phyloP scores from a whole-genome alignment of 2,888 invertebrate genomes.

The Drosophila engyochracea region DNA sequence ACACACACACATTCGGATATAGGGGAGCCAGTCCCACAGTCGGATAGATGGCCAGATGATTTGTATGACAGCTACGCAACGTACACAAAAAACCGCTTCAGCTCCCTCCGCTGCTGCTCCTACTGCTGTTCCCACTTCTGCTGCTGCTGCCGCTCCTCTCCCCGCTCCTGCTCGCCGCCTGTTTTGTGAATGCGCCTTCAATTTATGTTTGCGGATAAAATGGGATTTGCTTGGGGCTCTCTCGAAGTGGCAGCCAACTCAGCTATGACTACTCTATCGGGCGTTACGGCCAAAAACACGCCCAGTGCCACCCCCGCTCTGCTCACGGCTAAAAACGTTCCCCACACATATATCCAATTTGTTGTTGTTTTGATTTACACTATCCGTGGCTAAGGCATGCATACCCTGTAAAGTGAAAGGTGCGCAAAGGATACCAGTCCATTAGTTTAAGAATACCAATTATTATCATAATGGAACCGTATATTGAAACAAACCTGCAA shows the following conservation, averaged over 20 bases:
- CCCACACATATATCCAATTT: conserved; percentile 73
- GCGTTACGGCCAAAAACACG: conserved; percentile 46
- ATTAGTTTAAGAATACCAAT: neutral
- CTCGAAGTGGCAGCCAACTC: conserved; percentile 50
- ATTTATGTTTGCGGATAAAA: conserved; percentile 82
- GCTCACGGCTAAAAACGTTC: conserved; percentile 42
- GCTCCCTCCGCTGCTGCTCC: neutral
- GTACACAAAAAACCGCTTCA: conserved; percentile 31
- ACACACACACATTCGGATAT: neutral
- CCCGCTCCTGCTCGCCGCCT: neutral
- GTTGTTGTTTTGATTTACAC: conserved; percentile 79
- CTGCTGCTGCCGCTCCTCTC: neutral
- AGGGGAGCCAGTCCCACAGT: neutral
- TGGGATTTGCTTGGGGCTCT: conserved; percentile 68
- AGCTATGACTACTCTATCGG: conserved; percentile 40
- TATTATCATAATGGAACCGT: neutral
- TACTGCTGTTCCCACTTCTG: neutral
- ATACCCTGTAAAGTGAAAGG: conserved; percentile 22
- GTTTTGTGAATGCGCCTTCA: conserved; percentile 69
- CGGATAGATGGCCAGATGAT: conserved; percentile 63
- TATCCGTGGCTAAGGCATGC: conserved; percentile 33
- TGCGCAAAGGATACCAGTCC: neutral
- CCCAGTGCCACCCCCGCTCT: conserved; percentile 33
- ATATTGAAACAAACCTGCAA: neutral
- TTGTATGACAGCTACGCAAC: conserved; percentile 74